Evolutionary conservation across 2,797 vertebrate genomes (phyloP).

Genomic region (Malurus leucopterus): DNA sequence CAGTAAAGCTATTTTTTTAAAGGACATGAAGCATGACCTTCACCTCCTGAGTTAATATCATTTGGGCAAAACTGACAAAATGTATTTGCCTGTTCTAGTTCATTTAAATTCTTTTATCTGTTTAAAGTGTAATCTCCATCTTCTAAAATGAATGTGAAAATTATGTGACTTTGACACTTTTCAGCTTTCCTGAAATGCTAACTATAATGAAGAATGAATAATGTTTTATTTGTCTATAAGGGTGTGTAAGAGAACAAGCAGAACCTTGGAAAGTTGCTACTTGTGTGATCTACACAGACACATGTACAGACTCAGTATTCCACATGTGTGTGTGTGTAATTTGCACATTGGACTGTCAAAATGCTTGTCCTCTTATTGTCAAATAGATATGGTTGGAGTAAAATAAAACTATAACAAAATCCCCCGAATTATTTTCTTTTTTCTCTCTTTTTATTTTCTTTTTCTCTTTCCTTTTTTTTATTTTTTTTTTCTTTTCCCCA

Average conservation of each 20-base stretch:
- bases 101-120: conserved; percentile 10
- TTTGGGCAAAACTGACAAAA: neutral
- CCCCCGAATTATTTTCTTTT: accelerated
- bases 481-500: accelerated
- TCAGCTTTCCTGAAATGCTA: neutral
- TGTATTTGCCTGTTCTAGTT: neutral
- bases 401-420: neutral
- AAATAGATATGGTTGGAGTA: neutral
- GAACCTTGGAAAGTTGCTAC: neutral
- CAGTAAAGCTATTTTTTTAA: neutral
- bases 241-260: neutral
- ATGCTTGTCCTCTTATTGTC: neutral
- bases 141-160: conserved; percentile 30
- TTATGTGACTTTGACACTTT: neutral
- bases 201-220: neutral
- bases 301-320: accelerated
- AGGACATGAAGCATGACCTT: neutral
- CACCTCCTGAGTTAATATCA: conserved; percentile 17
- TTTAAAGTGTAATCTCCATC: neutral
- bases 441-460: accelerated
- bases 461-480: accelerated
- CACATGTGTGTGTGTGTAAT: neutral
- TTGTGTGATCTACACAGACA: neutral
- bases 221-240: neutral
- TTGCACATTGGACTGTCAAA: neutral